Base-by-base conservation (phyloP, 2,113 vertebrate species). In the Panthera tigris region DNA sequence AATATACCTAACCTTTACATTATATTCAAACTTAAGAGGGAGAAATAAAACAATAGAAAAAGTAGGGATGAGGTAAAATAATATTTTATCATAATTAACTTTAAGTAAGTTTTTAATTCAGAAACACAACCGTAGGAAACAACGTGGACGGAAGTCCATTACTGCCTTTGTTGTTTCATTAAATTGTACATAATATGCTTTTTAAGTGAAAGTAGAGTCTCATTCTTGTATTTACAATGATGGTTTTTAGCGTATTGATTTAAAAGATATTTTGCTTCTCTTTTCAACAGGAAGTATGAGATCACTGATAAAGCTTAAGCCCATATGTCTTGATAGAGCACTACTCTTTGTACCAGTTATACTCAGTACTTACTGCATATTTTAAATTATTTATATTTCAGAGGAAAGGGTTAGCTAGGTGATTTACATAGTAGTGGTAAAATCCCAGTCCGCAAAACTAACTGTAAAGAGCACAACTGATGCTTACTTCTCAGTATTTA, bases 321-420 rank as follows among this genome's bases (percentile, higher is more conserved):
- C 69, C 14, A 39, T 50, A 89, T 23, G 3, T 96, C 98, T 98
- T 98, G 89, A 97, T 97, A 97, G 97, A 98, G 96, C 91, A 95
- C 96, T 98, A 80, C 94, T 98, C 94, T 95, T 95, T 89, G 93
- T 84, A 97, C 89, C 97, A 98, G 97, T 98, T 98, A 97, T 82
- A 69, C 95, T 94, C 96, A 85, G 86, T 93, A 89, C 63, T 96
- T 97, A 97, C 91, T 97, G 89, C 91, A 4, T 96, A 97, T 94
- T 98, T 98, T 99, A 97, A 99, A 99, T 99, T 98, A 99, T 99
- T 99, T 98, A 99, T 99, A 97, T 98, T 96, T 97, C 96, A 98
- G 89, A 98, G 94, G 97, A 98, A 98, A 97, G 95, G 92, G 93
- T 97, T 98, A 97, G 97, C 86, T 97, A 84, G 94, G 89, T 98